Percentiles rank a stretch among this genome's conserved stretches.
Evolutionary conservation across 2,888 invertebrate genomes (phyloP).

Genomic region (Drosophila emarginata): DNA sequence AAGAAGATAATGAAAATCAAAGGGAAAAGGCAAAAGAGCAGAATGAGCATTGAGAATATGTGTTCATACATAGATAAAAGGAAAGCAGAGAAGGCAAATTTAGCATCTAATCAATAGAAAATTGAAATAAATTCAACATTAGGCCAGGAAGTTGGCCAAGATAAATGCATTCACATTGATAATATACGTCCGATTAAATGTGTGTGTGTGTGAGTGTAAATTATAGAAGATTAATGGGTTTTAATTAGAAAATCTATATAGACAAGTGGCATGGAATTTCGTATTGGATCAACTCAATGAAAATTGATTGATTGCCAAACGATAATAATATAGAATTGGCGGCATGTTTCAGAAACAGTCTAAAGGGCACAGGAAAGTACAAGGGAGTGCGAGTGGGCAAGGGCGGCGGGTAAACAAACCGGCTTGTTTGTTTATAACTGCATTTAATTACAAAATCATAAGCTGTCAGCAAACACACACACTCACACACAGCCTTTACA

Average conservation of each 20-base stretch:
- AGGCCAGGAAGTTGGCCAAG: constrained; percentile 2
- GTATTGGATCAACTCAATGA: constrained; percentile 26
- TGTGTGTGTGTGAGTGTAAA: constrained; percentile 31
- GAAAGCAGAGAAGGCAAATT: neutral
- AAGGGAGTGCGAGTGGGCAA: neutral
- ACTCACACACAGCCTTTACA: constrained; percentile 5
- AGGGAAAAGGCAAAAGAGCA: neutral
- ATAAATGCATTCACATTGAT: neutral
- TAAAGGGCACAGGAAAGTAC: neutral
- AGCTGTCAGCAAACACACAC: constrained; percentile 58
- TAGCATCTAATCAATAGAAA: neutral
- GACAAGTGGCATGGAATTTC: constrained; percentile 21
- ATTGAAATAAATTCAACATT: constrained; percentile 15
- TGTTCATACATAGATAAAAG: too few species aligned
- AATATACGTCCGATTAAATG: neutral
- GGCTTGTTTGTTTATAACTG: constrained; percentile 53
- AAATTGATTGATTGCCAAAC: constrained; percentile 66
- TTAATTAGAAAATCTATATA: constrained; percentile 68
- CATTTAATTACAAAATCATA: constrained; percentile 76
- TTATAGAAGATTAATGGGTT: constrained; percentile 73
- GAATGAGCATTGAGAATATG: neutral
- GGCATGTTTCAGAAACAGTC: constrained; percentile 1
- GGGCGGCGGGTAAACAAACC: neutral
- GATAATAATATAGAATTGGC: constrained; percentile 40
- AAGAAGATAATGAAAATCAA: neutral